Conservation (phyloP, 2,113 vertebrate species). For the Ellobius talpinus region DNA sequence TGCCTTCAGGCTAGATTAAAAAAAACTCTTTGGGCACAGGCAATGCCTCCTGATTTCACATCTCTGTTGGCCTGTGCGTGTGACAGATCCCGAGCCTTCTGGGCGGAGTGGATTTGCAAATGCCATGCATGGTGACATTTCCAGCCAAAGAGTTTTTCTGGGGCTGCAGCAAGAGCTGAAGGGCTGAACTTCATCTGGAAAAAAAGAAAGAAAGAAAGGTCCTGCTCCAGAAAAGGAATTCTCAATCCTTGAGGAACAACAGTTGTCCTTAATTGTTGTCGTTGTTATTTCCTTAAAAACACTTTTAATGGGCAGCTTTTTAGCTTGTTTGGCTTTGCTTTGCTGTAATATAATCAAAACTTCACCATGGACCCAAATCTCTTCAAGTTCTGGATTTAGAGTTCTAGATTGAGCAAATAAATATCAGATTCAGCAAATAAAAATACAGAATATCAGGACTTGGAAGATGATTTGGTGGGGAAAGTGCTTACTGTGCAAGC, state of each 20-base stretch:
- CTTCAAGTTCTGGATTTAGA: neutral
- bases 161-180: neutral
- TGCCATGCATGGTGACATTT: accelerated
- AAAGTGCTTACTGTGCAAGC: neutral
- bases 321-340: neutral
- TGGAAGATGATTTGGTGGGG: neutral
- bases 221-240: neutral
- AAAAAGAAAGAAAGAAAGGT: neutral
- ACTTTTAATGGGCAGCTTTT: neutral
- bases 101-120: neutral
- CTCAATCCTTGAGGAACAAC: neutral
- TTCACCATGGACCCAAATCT: neutral
- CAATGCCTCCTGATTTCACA: neutral
- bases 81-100: neutral
- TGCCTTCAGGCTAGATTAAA: constrained; percentile 14
- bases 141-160: neutral
- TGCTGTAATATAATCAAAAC: neutral
- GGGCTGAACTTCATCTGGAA: neutral
- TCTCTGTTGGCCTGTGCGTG: neutral
- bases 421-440: neutral
- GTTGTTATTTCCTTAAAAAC: neutral
- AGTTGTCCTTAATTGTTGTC: neutral
- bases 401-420: neutral
- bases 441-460: neutral
- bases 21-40: neutral